phyloP scores from a whole-genome alignment of 2,797 vertebrate genomes.

The Lophotriccus pileatus region DNA sequence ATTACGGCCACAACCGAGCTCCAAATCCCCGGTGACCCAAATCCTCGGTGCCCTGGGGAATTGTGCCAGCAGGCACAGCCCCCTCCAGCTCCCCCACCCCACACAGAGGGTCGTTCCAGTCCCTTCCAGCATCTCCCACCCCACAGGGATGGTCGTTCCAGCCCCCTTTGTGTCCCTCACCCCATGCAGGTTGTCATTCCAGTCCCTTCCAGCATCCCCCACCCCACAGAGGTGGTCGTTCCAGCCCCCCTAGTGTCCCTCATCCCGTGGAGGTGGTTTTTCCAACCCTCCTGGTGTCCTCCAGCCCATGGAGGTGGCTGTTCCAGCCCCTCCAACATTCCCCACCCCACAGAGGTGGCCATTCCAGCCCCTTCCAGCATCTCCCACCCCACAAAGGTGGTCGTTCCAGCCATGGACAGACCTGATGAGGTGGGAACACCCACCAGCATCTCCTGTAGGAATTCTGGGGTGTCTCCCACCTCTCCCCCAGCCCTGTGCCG shows the following conservation, averaged over 20 bases:
- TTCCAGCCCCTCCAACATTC: background rate
- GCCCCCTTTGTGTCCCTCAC: too few species aligned
- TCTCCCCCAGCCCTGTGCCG: background rate
- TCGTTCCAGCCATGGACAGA: fast-evolving
- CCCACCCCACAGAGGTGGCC: fast-evolving
- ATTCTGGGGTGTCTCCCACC: background rate
- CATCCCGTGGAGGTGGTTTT: background rate
- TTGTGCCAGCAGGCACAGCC: background rate
- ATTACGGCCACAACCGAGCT: background rate
- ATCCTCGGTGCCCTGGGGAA: background rate
- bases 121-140: background rate
- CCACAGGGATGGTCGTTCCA: background rate
- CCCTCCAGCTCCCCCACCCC: background rate
- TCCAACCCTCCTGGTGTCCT: too few species aligned
- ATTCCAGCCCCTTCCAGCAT: background rate
- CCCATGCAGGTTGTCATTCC: too few species aligned
- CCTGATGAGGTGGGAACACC: fast-evolving
- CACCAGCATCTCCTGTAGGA: background rate
- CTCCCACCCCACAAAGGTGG: fast-evolving
- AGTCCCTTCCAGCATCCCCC: too few species aligned
- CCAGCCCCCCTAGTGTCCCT: background rate
- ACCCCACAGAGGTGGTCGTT: background rate
- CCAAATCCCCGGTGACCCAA: constrained; percentile 52
- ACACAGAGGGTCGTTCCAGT: background rate
- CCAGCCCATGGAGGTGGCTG: background rate